These are phyloP conservation scores for Stigmatopora argus DNA, from an alignment of 2,113 vertebrate genomes.

Conservation along the genomic window DNA sequence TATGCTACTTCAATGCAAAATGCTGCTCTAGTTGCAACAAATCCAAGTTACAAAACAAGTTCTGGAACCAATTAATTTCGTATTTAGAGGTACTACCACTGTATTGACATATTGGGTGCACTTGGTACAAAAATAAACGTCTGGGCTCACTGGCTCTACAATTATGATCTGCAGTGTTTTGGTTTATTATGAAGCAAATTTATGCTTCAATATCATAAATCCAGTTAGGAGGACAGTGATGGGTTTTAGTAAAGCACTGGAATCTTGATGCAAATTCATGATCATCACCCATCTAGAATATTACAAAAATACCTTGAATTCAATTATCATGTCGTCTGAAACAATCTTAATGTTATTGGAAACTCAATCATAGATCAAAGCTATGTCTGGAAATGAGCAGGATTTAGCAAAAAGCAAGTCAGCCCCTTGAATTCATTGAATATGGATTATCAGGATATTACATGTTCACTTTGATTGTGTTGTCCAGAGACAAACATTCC, in stretches of 20 bases:
- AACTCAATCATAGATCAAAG: slow-evolving; percentile 99
- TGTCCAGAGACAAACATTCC: slow-evolving; percentile 98
- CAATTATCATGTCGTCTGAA: slow-evolving; percentile 96
- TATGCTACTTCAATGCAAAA: no score
- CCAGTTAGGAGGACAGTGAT: slow-evolving; percentile 95
- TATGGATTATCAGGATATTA: slow-evolving; percentile 99
- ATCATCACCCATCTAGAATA: slow-evolving; percentile 99
- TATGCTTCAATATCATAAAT: slow-evolving; percentile 97
- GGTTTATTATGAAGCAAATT: slow-evolving; percentile 86
- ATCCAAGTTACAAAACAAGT: no score
- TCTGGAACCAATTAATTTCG: no score
- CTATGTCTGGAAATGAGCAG: slow-evolving; percentile 98
- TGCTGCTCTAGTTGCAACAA: no score
- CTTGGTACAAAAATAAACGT: slow-evolving; percentile 74
- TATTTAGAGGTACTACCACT: no score
- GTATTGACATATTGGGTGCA: slow-evolving; percentile 35
- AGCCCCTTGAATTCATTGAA: slow-evolving; percentile 99
- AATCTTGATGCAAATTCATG: slow-evolving; percentile 99
- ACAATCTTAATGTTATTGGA: slow-evolving; percentile 99
- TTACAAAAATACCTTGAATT: slow-evolving; percentile 98
- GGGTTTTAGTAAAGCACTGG: slow-evolving; percentile 88
- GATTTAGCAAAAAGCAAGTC: slow-evolving; percentile 95
- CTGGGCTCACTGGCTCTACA: slow-evolving; percentile 72
- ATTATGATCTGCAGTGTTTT: slow-evolving; percentile 70
- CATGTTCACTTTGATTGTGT: slow-evolving; percentile 99